Evolutionary conservation across 1,140 invertebrate genomes (phyloP).

Genomic region (Pogonus chalceus): DNA sequence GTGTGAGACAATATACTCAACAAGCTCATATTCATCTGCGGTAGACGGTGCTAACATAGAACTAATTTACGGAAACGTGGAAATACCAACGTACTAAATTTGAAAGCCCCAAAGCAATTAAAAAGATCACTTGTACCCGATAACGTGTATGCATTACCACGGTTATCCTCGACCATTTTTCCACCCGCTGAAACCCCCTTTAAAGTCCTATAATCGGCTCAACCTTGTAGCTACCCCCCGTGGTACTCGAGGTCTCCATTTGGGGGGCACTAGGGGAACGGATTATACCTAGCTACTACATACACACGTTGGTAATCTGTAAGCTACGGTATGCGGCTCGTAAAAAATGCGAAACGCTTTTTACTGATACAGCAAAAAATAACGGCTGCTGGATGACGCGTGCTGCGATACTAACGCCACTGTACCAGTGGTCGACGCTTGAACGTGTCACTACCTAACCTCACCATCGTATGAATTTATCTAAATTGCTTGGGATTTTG

Average conservation of each 20-base stretch:
- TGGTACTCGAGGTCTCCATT: too few relatives aligned
- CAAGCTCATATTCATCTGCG: not conserved
- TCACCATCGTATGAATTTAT: too few relatives aligned
- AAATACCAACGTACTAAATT: slow-evolving; percentile 3
- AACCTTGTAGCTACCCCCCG: not conserved
- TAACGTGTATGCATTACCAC: slow-evolving; percentile 4
- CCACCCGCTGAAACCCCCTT: too few relatives aligned
- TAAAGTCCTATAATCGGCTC: not conserved
- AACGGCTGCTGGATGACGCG: not conserved
- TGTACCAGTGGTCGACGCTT: not conserved
- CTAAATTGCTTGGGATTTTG: too few relatives aligned
- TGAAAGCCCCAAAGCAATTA: slow-evolving; percentile 1
- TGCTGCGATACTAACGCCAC: not conserved
- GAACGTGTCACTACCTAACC: too few relatives aligned
- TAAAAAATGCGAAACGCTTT: not conserved
- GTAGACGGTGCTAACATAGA: not conserved
- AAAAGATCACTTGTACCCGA: slow-evolving; percentile 5
- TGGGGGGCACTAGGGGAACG: too few relatives aligned
- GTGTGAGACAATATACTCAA: not conserved
- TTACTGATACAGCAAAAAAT: slow-evolving; percentile 4
- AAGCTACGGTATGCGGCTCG: not conserved
- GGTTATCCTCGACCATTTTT: not conserved
- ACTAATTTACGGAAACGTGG: not conserved
- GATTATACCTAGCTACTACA: not conserved
- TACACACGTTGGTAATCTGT: not conserved